Percentiles rank a stretch among this genome's conserved stretches.
Conservation (phyloP, 2,797 vertebrate species). For the Silurus aristotelis region DNA sequence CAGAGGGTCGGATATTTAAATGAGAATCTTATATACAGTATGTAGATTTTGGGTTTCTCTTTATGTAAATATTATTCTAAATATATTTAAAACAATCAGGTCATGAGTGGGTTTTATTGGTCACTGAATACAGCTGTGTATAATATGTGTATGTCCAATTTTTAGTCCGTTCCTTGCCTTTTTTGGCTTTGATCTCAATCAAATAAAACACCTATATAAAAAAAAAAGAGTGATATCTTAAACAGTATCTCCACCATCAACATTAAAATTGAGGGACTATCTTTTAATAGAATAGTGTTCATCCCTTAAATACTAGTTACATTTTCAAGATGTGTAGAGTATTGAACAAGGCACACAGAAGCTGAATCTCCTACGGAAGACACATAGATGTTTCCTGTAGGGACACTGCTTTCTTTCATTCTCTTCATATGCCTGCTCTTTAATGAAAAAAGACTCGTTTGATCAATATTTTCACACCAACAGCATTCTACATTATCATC, state of each 20-base stretch:
- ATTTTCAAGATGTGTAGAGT: not conserved
- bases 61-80: not conserved
- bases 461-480: not conserved
- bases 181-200: not conserved
- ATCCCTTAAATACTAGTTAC: not conserved
- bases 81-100: no score
- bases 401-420: not conserved
- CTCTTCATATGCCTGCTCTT: not conserved
- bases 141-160: no score
- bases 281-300: not conserved
- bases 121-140: no score
- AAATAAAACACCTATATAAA: not conserved
- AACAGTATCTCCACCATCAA: not conserved
- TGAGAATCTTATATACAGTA: not conserved
- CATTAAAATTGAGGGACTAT: not conserved
- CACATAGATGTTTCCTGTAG: not conserved
- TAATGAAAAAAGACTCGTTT: slow-evolving; percentile 16
- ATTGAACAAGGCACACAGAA: not conserved
- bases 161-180: not conserved
- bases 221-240: not conserved
- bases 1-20: not conserved
- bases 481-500: slow-evolving; percentile 2
- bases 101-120: not conserved
- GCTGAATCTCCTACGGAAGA: no score
- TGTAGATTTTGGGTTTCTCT: not conserved